These are phyloP conservation scores for Atherinomorus stipes DNA, from an alignment of 2,113 vertebrate genomes.

Conservation along the genomic window DNA sequence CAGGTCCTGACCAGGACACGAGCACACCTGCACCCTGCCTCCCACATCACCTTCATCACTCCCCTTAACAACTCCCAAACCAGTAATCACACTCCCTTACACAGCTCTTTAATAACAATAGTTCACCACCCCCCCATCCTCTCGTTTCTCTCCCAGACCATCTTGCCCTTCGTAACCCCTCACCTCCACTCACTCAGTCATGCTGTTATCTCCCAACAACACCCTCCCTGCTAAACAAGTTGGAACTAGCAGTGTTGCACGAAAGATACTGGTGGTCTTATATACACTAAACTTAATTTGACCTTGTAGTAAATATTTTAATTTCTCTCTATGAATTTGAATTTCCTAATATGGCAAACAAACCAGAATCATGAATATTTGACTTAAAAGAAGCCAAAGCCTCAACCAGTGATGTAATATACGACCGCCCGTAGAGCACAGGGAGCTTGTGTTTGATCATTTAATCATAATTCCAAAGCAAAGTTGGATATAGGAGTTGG, in stretches of 20 bases:
- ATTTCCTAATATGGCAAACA: constrained; percentile 5
- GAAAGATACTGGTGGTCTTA: background rate
- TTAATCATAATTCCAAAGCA: constrained; percentile 34
- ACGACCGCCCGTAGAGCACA: background rate
- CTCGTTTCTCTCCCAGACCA: background rate
- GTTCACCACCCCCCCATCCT: constrained; percentile 1
- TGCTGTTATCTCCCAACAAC: too few relatives aligned
- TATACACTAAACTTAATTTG: background rate
- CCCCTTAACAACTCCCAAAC: constrained; percentile 34
- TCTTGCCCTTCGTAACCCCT: constrained; percentile 1
- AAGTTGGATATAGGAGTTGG: too few relatives aligned
- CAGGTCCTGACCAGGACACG: constrained; percentile 35
- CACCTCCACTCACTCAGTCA: background rate
- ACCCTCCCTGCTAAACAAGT: background rate
- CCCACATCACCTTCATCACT: constrained; percentile 21
- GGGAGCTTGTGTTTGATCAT: constrained; percentile 29
- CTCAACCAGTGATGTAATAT: background rate
- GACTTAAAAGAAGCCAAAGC: background rate
- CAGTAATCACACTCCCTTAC: constrained; percentile 26
- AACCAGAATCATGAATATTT: constrained; percentile 22
- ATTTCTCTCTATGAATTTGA: background rate
- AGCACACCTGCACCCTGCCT: constrained; percentile 48
- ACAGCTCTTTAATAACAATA: constrained; percentile 50
- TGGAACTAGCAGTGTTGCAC: background rate
- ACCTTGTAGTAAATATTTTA: background rate